Percentiles rank a stretch among this genome's conserved stretches.
phyloP scores from a whole-genome alignment of 2,113 vertebrate genomes.

The Pseudonaja textilis region DNA sequence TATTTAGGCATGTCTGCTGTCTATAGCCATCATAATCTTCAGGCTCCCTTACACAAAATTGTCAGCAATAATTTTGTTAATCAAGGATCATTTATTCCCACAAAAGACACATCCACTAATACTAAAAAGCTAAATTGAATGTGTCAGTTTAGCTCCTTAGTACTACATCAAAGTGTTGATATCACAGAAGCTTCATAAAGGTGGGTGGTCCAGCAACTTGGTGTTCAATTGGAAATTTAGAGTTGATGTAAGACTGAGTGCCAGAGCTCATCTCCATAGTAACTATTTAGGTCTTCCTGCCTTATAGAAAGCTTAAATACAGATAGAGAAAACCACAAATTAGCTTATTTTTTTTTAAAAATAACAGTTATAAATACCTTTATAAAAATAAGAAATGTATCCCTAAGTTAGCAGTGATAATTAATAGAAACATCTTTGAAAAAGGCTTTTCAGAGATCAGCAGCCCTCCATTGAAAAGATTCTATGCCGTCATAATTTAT shows the following conservation, averaged over 20 bases:
- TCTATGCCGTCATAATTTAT: not conserved
- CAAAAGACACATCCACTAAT: constrained; percentile 39
- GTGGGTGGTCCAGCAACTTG: constrained; percentile 9
- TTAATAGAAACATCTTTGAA: not conserved
- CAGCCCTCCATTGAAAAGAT: not conserved
- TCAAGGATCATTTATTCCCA: constrained; percentile 35
- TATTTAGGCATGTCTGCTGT: not conserved
- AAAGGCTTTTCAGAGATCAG: not conserved
- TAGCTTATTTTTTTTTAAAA: not conserved
- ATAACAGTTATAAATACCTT: not conserved
- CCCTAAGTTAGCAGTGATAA: not conserved
- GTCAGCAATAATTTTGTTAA: constrained; percentile 38
- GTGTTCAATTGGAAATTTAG: not conserved
- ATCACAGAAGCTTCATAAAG: constrained; percentile 11
- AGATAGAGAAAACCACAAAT: not conserved
- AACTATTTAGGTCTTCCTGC: not conserved
- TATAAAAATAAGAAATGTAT: not conserved
- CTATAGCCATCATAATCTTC: not conserved
- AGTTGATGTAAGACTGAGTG: not conserved
- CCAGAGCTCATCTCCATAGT: not conserved
- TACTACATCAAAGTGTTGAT: constrained; percentile 15
- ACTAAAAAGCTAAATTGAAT: constrained; percentile 28
- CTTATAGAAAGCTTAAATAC: not conserved
- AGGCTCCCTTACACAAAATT: constrained; percentile 21
- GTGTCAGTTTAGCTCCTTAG: constrained; percentile 16